Evolutionary conservation across 35 echinoderm and acorn worm species (phyloP), one percentile per base, ranked within the genome.

Genomic region (Stichopus chloronotus): DNA sequence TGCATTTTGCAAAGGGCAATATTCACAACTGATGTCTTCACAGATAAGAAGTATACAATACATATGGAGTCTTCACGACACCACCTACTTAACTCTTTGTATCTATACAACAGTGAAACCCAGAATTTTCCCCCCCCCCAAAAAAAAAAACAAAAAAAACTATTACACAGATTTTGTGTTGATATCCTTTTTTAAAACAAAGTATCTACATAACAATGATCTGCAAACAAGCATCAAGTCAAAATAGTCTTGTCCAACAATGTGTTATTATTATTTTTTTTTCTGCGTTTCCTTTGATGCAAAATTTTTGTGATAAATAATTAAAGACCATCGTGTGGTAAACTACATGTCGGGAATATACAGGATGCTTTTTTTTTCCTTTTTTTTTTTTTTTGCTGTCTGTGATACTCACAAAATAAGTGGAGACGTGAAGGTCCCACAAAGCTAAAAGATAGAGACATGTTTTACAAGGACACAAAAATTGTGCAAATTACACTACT

Each of bases 21-120:
- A 83, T 83, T 83, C 80, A 83, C 80, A 83, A 83, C 55, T 83
- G 80, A 83, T 83, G 80, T 83, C 55, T 56, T 83, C 80, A 83
- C 80, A 83, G 52, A 83, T 83, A 83, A 43, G 30, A 78, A 83
- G 80, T 83, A 83, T 83, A 83, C 80, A 83, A 56, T 83, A 83
- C 52, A 55, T n/a, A 56, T 53, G 80, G 53, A 83, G 80, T 52
- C 52, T 8, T 83, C 16, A 52, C 55, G 55, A 11, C 30, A 19
- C 53, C 80, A 55, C 80, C 80, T 83, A 83, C 80, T 55, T 83
- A 78, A 43, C 30, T 43, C 19, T 19, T 65, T 83, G 21, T 20
- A 83, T 83, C 80, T 83, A 83, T 83, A 83, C 80, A 83, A 10
- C 80, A 83, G 7, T 43, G 7, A 8, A 65, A 83, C 80, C 78